These are phyloP conservation scores for Lepidonotus clava DNA, from an alignment of 2,888 invertebrate genomes.

Conservation along the genomic window DNA sequence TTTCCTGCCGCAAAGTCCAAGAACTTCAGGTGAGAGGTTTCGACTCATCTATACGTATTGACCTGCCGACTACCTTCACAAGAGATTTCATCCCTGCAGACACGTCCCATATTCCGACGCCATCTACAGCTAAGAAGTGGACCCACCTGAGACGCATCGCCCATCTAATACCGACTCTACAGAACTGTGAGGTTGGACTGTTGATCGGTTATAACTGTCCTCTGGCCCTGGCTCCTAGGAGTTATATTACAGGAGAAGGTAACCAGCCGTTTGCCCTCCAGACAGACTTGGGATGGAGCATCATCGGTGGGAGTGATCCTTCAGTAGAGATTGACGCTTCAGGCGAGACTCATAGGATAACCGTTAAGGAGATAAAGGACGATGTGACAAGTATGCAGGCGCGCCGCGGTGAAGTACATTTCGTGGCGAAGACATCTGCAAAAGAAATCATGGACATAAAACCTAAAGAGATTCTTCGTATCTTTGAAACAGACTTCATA, in stretches of 20 bases:
- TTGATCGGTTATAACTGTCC: conserved; percentile 66
- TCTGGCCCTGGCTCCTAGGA: conserved; percentile 62
- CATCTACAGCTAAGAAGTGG: conserved; percentile 62
- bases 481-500: not conserved
- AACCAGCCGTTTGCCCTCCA: conserved; percentile 62
- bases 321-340: too few species aligned
- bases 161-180: conserved; percentile 56
- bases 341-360: too few species aligned
- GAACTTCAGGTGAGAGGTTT: conserved; percentile 60
- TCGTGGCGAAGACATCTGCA: not conserved
- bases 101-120: conserved; percentile 65
- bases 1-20: conserved; percentile 44
- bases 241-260: conserved; percentile 42
- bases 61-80: conserved; percentile 63
- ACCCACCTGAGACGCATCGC: conserved; percentile 62
- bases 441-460: not conserved
- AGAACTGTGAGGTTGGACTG: conserved; percentile 62
- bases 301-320: conserved; percentile 17
- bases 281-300: conserved; percentile 62
- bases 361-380: too few species aligned
- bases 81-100: conserved; percentile 63
- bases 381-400: too few species aligned
- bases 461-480: not conserved
- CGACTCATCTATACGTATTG: conserved; percentile 50
- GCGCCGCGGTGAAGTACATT: too few species aligned